These are phyloP conservation scores for Danio choprae DNA, from an alignment of 2,797 vertebrate species.

Conservation along the genomic window DNA sequence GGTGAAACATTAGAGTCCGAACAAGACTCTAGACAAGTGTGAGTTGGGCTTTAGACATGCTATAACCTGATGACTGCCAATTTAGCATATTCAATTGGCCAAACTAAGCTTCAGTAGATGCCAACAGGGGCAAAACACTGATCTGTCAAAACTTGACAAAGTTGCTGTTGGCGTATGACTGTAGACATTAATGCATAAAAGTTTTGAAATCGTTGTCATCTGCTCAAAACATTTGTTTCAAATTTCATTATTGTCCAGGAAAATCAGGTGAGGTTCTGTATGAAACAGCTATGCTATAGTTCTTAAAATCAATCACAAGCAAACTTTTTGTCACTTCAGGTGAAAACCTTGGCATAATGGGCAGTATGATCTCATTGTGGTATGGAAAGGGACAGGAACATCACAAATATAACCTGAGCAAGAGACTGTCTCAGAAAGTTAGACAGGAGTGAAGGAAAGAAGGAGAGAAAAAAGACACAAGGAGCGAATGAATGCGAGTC, in stretches of 20 bases:
- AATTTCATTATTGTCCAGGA: background rate
- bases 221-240: background rate
- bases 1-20: too few relatives aligned
- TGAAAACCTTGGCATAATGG: background rate
- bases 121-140: too few relatives aligned
- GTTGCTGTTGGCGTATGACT: too few relatives aligned
- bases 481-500: conserved; percentile 66
- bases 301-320: background rate
- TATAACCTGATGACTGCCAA: too few relatives aligned
- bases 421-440: conserved; percentile 25
- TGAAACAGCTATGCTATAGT: background rate
- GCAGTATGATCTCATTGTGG: background rate
- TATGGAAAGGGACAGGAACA: background rate
- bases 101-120: too few relatives aligned
- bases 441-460: conserved; percentile 22
- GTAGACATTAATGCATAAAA: too few relatives aligned
- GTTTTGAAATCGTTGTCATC: too few relatives aligned
- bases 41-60: too few relatives aligned
- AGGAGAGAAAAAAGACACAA: conserved; percentile 54
- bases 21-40: too few relatives aligned
- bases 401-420: conserved; percentile 9
- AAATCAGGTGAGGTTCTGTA: background rate
- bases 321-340: background rate
- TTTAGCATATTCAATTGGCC: too few relatives aligned
- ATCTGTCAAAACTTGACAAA: too few relatives aligned